These are phyloP conservation scores for Pogoniulus pusillus DNA, from an alignment of 2,797 vertebrate genomes.

Conservation along the genomic window DNA sequence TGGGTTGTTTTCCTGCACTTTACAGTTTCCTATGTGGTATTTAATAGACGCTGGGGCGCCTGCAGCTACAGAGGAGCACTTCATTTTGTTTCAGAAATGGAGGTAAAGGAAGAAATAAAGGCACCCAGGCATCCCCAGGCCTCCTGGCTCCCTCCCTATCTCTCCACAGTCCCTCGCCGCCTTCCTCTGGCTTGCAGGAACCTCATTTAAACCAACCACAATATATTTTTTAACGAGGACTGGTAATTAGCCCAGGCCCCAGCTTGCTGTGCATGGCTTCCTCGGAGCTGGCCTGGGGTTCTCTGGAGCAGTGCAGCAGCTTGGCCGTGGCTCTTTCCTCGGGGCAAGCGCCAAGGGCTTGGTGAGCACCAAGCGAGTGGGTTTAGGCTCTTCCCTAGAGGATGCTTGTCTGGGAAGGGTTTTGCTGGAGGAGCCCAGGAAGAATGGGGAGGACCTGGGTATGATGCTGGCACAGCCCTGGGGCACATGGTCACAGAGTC, in stretches of 20 bases:
- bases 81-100: conserved; percentile 4
- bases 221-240: conserved; percentile 58
- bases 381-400: not conserved
- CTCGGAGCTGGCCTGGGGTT: not conserved
- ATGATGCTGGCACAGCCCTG: not conserved
- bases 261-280: not conserved
- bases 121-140: not conserved
- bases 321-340: not conserved
- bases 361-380: too few relatives aligned
- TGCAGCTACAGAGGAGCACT: conserved; percentile 42
- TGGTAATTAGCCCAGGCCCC: conserved; percentile 44
- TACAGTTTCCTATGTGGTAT: conserved; percentile 61
- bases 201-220: conserved; percentile 12
- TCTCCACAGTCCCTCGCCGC: not conserved
- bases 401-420: not conserved
- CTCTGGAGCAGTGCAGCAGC: not conserved
- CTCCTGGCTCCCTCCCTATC: not conserved
- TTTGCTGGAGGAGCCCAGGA: not conserved
- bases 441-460: not conserved
- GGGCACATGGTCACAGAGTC: not conserved
- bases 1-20: conserved; percentile 58
- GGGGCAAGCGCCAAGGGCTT: not conserved
- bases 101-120: conserved; percentile 15
- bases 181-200: conserved; percentile 36
- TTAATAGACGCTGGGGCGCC: conserved; percentile 58